A percentile compares a stretch with the other conserved stretches of the same genome.
These are phyloP conservation scores for Eurystomus glaucurus DNA, from an alignment of 2,797 vertebrate genomes.

Conservation along the genomic window DNA sequence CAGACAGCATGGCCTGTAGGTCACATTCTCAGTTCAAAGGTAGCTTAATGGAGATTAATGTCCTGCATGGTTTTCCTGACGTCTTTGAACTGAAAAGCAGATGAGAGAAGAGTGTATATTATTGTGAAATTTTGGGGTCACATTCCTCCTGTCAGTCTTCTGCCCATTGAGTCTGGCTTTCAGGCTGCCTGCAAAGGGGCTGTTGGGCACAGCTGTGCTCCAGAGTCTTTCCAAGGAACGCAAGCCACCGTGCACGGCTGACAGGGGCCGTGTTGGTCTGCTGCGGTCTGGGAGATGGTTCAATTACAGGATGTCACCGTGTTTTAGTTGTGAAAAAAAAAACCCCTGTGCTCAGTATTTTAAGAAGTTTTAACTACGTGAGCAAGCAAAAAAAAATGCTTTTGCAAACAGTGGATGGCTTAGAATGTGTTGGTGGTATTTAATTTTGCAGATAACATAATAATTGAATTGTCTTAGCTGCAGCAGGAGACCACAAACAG, in stretches of 20 bases:
- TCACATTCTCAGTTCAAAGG: conserved; percentile 14
- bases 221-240: fast-evolving
- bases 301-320: not conserved
- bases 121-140: not conserved
- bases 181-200: not conserved
- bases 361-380: not conserved
- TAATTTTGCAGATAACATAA: not conserved
- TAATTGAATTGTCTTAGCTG: not conserved
- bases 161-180: not conserved
- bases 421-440: not conserved
- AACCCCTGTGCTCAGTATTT: not conserved
- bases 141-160: not conserved
- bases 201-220: not conserved
- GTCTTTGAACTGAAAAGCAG: not conserved
- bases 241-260: fast-evolving
- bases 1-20: not conserved
- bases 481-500: not conserved
- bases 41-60: conserved; percentile 20
- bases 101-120: not conserved
- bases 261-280: not conserved
- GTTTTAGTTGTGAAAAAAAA: not conserved
- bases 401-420: not conserved
- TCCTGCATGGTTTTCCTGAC: not conserved
- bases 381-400: not conserved
- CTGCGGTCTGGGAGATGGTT: not conserved